Evolutionary conservation across 2,888 invertebrate species (phyloP).

Genomic region (Drosophila atroscutellata): DNA sequence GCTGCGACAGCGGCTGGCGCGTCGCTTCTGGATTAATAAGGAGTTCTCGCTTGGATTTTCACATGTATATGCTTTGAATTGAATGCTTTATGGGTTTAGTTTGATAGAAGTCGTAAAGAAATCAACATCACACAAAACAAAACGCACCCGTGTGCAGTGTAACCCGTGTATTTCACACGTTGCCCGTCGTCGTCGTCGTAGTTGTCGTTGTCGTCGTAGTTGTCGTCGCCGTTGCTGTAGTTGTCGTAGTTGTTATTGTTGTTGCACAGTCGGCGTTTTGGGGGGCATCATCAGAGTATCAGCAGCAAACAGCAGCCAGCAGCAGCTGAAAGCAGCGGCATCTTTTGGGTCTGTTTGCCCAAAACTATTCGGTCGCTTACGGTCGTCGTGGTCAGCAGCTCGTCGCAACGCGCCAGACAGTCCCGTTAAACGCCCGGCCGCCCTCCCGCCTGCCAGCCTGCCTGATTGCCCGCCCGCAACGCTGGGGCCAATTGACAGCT

Average conservation of each 20-base stretch:
- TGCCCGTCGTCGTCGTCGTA: slow-evolving; percentile 39
- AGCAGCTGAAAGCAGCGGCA: slow-evolving; percentile 50
- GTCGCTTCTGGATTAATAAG: slow-evolving; percentile 84
- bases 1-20: slow-evolving; percentile 58
- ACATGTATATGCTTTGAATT: slow-evolving; percentile 85
- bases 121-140: slow-evolving; percentile 85
- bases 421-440: slow-evolving; percentile 16
- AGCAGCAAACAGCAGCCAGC: slow-evolving; percentile 30
- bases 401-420: slow-evolving; percentile 44
- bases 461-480: slow-evolving; percentile 13
- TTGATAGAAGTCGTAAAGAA: slow-evolving; percentile 86
- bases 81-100: slow-evolving; percentile 86
- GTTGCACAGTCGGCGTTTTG: slow-evolving; percentile 23
- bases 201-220: slow-evolving; percentile 12
- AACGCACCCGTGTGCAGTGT: slow-evolving; percentile 68
- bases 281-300: slow-evolving; percentile 39
- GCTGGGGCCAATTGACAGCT: slow-evolving; percentile 79
- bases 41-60: slow-evolving; percentile 85
- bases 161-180: slow-evolving; percentile 61
- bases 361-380: slow-evolving; percentile 65
- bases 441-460: neutral
- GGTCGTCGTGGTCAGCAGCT: slow-evolving; percentile 76
- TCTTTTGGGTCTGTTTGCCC: slow-evolving; percentile 47
- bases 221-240: slow-evolving; percentile 21
- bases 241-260: slow-evolving; percentile 28